Evolutionary conservation across 2,888 invertebrate species (phyloP), one percentile per base, ranked within the genome.

Genomic region (Cetonia aurata): DNA sequence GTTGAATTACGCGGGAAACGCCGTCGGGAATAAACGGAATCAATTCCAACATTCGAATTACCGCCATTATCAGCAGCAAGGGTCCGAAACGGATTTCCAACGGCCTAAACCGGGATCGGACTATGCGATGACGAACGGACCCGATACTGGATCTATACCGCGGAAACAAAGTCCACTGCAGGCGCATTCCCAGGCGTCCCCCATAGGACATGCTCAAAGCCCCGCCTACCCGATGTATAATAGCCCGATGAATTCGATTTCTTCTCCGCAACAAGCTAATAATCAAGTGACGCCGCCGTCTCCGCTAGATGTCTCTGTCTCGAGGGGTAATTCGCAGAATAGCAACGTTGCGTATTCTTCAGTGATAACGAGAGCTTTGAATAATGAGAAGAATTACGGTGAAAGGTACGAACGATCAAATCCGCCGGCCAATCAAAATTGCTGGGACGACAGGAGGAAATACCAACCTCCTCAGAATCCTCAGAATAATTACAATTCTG

Each of bases 211-310:
- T 83, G 92, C 90, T 33, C 90, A 92, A 77, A 92, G 92, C 85
- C 93, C 93, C 57, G 92, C 92, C 68, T 94, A 94, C 86, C 94
- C 94, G 48, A 89, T 93, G 88, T 94, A 94, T 83, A 92, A 94
- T 82, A 94, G 93, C 84, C 94, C 94, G 19, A 90, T 93, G 90
- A 91, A 91, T 80, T 89, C 92, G 4, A 89, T 91, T 77, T 91
- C 92, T 73, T 92, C 92, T 1, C 92, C 92, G 4, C 92, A 91
- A 78, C 91, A 90, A 77, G 90, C 89, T 78, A 84, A 85, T n/a
- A 88, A 84, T 82, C 85, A 85, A 78, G 83, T 74, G 17, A 89
- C 91, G 31, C 91, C 92, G 25, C 87, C 90, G 12, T 92, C 92
- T 48, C 92, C 92, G 8, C 82, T 92, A 75, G 92, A 92, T 79